phyloP scores from a whole-genome alignment of 2,113 vertebrate genomes.

The Balaeniceps rex region DNA sequence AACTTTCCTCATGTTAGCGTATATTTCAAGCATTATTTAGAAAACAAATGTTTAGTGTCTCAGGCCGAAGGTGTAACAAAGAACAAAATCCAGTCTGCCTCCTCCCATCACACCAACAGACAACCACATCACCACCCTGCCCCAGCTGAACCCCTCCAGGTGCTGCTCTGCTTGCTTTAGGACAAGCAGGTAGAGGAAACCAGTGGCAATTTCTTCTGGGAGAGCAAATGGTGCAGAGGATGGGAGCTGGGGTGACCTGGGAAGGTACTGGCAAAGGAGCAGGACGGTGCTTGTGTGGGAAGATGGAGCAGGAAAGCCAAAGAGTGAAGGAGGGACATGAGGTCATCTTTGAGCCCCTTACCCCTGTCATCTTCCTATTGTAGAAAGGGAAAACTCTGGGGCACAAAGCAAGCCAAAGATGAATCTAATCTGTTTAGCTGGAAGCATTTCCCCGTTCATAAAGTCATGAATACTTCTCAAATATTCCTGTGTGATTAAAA shows the following conservation, averaged over 20 bases:
- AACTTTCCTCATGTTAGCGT: neutral
- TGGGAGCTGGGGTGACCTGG: neutral
- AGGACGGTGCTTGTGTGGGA: neutral
- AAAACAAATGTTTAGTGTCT: neutral
- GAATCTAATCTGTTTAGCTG: neutral
- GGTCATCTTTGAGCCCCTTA: neutral
- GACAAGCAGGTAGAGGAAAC: neutral
- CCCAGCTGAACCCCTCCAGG: neutral
- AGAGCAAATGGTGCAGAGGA: neutral
- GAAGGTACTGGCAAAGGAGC: neutral
- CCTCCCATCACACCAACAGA: neutral
- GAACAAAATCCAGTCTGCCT: neutral
- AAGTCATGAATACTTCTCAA: neutral
- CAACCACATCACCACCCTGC: neutral
- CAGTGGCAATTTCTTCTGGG: neutral
- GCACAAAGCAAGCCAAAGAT: neutral
- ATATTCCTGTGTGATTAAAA: conserved; percentile 22
- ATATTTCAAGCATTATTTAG: neutral
- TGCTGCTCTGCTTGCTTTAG: neutral
- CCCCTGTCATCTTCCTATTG: neutral
- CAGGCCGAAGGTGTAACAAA: neutral
- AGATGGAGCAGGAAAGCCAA: neutral
- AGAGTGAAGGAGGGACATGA: neutral
- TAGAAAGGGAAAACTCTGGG: neutral
- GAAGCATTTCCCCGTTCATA: neutral